Evolutionary conservation across 2,113 vertebrate genomes (phyloP).

Genomic region (Poicephalus meyeri): DNA sequence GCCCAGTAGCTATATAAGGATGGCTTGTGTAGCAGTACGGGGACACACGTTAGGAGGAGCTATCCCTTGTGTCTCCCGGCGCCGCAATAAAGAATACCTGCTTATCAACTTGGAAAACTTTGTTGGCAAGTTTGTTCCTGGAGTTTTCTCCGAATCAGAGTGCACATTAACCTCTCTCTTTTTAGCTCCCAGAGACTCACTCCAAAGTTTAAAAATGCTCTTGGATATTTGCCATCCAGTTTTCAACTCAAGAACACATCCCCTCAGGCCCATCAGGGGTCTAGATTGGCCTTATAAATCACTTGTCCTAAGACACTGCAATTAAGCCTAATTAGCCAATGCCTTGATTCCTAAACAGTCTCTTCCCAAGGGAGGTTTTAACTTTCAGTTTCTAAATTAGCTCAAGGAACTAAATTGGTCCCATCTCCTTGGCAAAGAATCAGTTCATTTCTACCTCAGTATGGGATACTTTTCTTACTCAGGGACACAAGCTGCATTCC

Average conservation of each 20-base stretch:
- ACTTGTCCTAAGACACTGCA: constrained; percentile 71
- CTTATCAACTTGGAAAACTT: too few relatives aligned
- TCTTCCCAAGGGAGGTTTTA: constrained; percentile 67
- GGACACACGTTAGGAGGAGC: too few relatives aligned
- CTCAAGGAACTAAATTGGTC: constrained; percentile 62
- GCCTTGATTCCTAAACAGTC: constrained; percentile 68
- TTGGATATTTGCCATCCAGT: constrained; percentile 63
- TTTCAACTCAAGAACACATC: constrained; percentile 30
- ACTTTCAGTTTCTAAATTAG: constrained; percentile 71
- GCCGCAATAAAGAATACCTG: too few relatives aligned
- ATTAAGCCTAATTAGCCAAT: constrained; percentile 72
- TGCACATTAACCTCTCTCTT: constrained; percentile 1
- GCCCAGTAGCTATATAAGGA: too few relatives aligned
- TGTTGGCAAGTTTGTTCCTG: too few relatives aligned
- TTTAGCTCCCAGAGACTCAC: not conserved
- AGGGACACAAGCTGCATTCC: rapidly evolving
- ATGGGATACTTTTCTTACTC: not conserved
- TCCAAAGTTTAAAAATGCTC: constrained; percentile 48
- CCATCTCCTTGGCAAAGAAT: constrained; percentile 55
- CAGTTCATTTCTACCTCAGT: not conserved
- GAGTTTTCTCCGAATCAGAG: too few relatives aligned
- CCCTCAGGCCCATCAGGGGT: constrained; percentile 60
- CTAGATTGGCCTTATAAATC: constrained; percentile 72
- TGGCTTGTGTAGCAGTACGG: too few relatives aligned
- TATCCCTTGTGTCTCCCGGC: too few relatives aligned